Conservation (phyloP, 30 jellyfish, hydroid and myxozoan genomes). For the Aurelia coerulea region DNA sequence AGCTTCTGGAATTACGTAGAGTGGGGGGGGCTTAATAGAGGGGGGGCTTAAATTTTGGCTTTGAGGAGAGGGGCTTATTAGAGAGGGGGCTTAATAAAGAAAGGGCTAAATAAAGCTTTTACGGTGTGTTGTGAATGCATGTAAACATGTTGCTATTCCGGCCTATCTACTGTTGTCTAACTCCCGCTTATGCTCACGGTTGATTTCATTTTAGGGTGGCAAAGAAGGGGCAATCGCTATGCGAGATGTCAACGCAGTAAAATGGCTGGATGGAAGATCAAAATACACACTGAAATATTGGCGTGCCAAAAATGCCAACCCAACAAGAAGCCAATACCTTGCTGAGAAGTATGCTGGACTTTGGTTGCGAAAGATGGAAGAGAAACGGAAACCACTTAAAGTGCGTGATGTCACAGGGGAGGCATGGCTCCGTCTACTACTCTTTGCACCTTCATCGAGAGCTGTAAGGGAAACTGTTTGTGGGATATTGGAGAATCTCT, state of each 20-base stretch:
- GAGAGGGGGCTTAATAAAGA: too few species aligned
- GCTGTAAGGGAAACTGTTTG: constrained; percentile 89
- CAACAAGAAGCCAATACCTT: constrained; percentile 49
- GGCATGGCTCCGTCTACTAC: constrained; percentile 81
- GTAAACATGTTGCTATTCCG: too few species aligned
- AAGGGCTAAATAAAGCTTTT: too few species aligned
- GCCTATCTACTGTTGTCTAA: too few species aligned
- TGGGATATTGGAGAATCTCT: constrained; percentile 68
- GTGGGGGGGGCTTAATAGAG: too few species aligned
- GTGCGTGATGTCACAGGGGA: constrained; percentile 24
- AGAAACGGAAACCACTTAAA: constrained; percentile 7
- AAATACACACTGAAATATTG: constrained; percentile 47
- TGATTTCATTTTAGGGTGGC: too few species aligned
- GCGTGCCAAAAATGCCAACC: constrained; percentile 38
- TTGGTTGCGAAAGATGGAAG: constrained; percentile 66
- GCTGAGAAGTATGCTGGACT: constrained; percentile 69
- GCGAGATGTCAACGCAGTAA: constrained; percentile 44
- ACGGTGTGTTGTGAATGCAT: too few species aligned
- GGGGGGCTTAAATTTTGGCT: too few species aligned
- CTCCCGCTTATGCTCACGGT: too few species aligned
- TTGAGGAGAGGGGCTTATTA: too few species aligned
- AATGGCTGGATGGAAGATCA: constrained; percentile 58
- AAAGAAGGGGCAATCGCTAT: constrained; percentile 2
- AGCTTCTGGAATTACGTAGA: too few species aligned
- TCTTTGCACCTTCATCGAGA: constrained; percentile 87